Percentiles rank a stretch among this genome's conserved stretches.
Evolutionary conservation across 1,140 invertebrate genomes (phyloP).

Genomic region (Cotesia typhae): DNA sequence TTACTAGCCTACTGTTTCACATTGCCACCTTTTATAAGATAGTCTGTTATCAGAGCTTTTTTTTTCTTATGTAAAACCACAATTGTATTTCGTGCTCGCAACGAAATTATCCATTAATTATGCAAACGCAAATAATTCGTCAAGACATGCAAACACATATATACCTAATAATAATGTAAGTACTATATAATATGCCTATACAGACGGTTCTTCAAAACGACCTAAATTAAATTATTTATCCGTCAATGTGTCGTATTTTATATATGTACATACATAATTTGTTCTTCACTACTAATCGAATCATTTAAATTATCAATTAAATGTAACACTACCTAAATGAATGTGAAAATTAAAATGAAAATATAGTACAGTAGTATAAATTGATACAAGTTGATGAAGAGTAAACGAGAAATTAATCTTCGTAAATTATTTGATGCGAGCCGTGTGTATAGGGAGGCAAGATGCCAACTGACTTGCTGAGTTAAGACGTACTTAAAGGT

Average conservation of each 20-base stretch:
- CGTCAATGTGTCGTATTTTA: conserved; percentile 10
- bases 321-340: conserved; percentile 43
- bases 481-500: conserved; percentile 60
- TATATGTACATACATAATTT: conserved; percentile 35
- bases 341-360: conserved; percentile 10
- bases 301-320: conserved; percentile 51
- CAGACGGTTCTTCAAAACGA: neutral
- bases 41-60: neutral
- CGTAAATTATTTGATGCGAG: conserved; percentile 40
- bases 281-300: conserved; percentile 53
- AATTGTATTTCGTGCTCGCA: conserved; percentile 1
- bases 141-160: conserved; percentile 6
- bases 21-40: neutral
- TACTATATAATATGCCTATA: neutral
- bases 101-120: conserved; percentile 12
- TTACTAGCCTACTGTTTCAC: conserved; percentile 5
- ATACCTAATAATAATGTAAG: conserved; percentile 4
- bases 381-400: conserved; percentile 6
- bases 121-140: conserved; percentile 16
- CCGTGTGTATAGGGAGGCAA: conserved; percentile 51
- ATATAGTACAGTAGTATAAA: conserved; percentile 9
- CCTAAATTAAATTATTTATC: conserved; percentile 16
- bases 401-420: conserved; percentile 32
- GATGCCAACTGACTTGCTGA: conserved; percentile 63
- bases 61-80: conserved; percentile 20